A percentile compares a stretch with the other conserved stretches of the same genome.
These are phyloP conservation scores for Hypena proboscidalis DNA, from an alignment of 2,888 invertebrate species.

Conservation along the genomic window DNA sequence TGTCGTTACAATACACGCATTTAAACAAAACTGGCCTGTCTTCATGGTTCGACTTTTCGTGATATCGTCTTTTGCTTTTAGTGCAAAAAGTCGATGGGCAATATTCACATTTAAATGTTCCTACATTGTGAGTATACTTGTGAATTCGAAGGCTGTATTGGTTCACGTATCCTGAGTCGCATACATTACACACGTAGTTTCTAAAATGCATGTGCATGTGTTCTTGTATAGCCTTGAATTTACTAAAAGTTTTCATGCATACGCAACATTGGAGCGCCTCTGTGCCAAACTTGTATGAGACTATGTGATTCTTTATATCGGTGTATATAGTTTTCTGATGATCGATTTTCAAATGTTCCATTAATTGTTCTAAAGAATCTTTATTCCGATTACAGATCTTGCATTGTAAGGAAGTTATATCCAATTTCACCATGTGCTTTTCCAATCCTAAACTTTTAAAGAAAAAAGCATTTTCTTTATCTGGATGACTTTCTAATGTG, in stretches of 20 bases:
- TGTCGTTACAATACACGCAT: conserved; percentile 47
- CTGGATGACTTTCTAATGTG: conserved; percentile 40
- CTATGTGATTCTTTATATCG: conserved; percentile 54
- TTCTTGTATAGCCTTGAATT: conserved; percentile 30
- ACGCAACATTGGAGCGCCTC: conserved; percentile 49
- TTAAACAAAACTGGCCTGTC: conserved; percentile 33
- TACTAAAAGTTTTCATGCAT: conserved; percentile 41
- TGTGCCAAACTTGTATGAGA: conserved; percentile 52
- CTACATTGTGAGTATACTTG: conserved; percentile 25
- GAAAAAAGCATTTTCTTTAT: conserved; percentile 47
- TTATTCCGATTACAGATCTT: conserved; percentile 44
- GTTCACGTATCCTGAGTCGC: conserved; percentile 42
- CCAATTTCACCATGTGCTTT: conserved; percentile 50
- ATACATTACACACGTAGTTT: conserved; percentile 57
- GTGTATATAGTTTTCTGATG: conserved; percentile 49
- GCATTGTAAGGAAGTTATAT: conserved; percentile 54
- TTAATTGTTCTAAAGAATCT: conserved; percentile 42
- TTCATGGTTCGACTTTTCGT: conserved; percentile 52
- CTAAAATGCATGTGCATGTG: conserved; percentile 63
- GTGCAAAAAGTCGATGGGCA: conserved; percentile 64
- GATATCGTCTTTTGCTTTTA: conserved; percentile 49
- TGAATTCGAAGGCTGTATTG: conserved; percentile 27
- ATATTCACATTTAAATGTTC: conserved; percentile 44
- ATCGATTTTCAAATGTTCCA: conserved; percentile 40
- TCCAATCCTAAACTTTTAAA: conserved; percentile 49